phyloP scores from a whole-genome alignment of 1,140 invertebrate species.

The Trialeurodes vaporariorum region DNA sequence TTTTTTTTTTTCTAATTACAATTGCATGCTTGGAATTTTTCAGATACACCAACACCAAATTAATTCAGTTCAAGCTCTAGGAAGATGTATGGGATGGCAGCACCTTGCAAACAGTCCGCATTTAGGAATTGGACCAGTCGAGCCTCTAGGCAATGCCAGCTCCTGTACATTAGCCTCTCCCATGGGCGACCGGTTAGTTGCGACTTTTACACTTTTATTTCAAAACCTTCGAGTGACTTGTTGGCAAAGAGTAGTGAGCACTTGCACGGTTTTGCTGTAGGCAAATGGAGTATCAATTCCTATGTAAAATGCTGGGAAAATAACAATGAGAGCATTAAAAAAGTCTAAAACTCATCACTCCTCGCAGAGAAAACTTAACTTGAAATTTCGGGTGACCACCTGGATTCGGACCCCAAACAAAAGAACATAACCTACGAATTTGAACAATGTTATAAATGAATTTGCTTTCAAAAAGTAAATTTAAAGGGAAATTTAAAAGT shows the following conservation, averaged over 20 bases:
- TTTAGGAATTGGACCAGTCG: constrained; percentile 76
- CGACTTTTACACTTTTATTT: not conserved
- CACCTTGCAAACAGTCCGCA: constrained; percentile 73
- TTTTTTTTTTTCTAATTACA: not conserved
- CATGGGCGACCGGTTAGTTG: constrained; percentile 53
- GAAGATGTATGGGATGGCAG: constrained; percentile 89
- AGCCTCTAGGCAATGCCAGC: constrained; percentile 79
- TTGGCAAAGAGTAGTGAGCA: not conserved
- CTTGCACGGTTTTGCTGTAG: too few relatives aligned
- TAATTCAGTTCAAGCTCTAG: constrained; percentile 69
- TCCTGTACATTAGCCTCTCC: constrained; percentile 76
- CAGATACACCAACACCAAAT: constrained; percentile 89
- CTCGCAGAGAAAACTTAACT: too few relatives aligned
- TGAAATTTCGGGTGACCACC: too few relatives aligned
- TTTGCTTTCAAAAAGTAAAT: too few relatives aligned
- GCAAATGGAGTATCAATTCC: too few relatives aligned
- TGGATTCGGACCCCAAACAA: too few relatives aligned
- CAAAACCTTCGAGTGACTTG: not conserved
- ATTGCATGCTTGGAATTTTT: too few relatives aligned
- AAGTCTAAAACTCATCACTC: too few relatives aligned
- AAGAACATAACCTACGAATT: too few relatives aligned
- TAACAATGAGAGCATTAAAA: too few relatives aligned
- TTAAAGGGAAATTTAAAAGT: not conserved
- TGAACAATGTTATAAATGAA: too few relatives aligned
- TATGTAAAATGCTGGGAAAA: too few relatives aligned